Base-by-base conservation (phyloP, 2,888 invertebrate species). In the Antitype chi region DNA sequence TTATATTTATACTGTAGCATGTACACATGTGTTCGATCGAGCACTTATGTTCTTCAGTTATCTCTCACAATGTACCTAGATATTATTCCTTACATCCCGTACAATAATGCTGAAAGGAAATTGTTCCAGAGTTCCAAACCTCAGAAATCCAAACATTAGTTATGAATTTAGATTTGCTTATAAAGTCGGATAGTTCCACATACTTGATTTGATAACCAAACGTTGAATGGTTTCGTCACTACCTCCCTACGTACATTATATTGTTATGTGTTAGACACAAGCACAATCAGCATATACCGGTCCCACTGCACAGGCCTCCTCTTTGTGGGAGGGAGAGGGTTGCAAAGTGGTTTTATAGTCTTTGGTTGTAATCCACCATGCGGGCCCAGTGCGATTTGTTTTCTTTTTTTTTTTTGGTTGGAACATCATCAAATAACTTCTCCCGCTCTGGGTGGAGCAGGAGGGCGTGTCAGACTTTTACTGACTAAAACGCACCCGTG, bases 41-140 rank as follows among this genome's bases (percentile, higher is more conserved):
- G n/a, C 28, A 43, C 53, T 38, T 55, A 38, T n/a, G 77, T 69
- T 64, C 63, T 80, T 8, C 60, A 66, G 43, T 63, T 57, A 28
- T 68, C 62, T 75, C 74, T 76, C 63, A 64, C 68, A 49, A 53
- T 64, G 55, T 74, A n/a, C n/a, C n/a, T n/a, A 38, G 38, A 38
- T 38, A 47, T 28, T 62, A 32, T 32, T 55, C 11, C 49, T 47
- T 47, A 47, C 43, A 47, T 11, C 28, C 13, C 13, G 28, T 66
- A 74, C 20, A 55, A 78, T 49, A 66, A 38, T 57, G 23, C 25
- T 28, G 49, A 78, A 57, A 78, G 55, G 9, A 17, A 70, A 52
- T 28, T 60, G 1, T 23, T 49, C 1, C 2, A 28, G 0, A 38
- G 20, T 55, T 73, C 1, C 2, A 23, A 66, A 49, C 38, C 1